phyloP scores from a whole-genome alignment of 2,888 invertebrate genomes.

The Camptogramma bilineatum region DNA sequence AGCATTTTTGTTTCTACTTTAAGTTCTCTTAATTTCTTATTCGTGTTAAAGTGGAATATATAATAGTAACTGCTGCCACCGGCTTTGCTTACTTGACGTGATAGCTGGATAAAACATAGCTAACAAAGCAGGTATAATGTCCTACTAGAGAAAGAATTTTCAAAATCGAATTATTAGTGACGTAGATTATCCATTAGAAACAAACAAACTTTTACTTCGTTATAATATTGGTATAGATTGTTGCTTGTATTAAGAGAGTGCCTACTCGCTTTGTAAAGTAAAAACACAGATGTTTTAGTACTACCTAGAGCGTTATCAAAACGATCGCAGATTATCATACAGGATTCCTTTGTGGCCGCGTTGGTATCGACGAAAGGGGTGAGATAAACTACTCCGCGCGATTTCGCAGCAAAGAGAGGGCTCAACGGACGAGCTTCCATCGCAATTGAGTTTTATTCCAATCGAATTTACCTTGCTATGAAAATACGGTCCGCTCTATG shows the following conservation, averaged over 20 bases:
- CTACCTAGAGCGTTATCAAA: conserved; percentile 50
- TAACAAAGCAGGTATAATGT: no score
- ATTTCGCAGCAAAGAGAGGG: conserved; percentile 81
- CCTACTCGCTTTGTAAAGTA: neutral
- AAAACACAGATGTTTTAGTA: conserved; percentile 17
- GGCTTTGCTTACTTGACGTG: no score
- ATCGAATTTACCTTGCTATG: conserved; percentile 75
- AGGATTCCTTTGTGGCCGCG: conserved; percentile 69
- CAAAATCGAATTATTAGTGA: no score
- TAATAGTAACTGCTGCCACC: neutral
- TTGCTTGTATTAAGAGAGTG: neutral
- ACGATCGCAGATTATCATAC: conserved; percentile 73
- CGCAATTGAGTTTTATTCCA: conserved; percentile 74
- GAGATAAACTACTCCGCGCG: conserved; percentile 80
- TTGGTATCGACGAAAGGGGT: conserved; percentile 59
- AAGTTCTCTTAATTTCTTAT: neutral
- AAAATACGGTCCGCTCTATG: conserved; percentile 50
- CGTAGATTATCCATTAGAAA: no score
- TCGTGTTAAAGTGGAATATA: neutral
- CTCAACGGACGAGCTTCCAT: conserved; percentile 69
- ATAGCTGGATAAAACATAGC: no score
- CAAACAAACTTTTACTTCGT: no score
- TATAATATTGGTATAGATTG: no score
- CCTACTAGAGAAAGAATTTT: no score
- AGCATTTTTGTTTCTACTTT: neutral